These are phyloP conservation scores for Ophioderma brevispina DNA, from an alignment of 35 echinoderm and acorn worm species.

Conservation along the genomic window DNA sequence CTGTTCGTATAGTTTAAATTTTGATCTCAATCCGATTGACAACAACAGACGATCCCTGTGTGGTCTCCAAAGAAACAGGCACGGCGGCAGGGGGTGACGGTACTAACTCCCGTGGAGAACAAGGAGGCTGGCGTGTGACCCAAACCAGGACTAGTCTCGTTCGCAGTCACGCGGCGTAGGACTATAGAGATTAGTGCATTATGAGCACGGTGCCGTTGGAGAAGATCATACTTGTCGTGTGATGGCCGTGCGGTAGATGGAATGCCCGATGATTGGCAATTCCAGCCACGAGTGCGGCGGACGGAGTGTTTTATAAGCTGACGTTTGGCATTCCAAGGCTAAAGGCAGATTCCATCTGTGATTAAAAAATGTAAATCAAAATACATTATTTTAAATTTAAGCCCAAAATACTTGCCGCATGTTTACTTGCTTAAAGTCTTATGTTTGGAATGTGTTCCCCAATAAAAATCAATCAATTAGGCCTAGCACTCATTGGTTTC, in stretches of 20 bases:
- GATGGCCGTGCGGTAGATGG: constrained; percentile 1
- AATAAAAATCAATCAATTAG: too few relatives aligned
- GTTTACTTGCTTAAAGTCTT: too few relatives aligned
- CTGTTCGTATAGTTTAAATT: too few relatives aligned
- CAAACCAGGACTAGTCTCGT: not conserved
- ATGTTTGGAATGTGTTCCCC: too few relatives aligned
- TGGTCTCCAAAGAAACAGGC: constrained; percentile 38
- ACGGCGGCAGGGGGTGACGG: constrained; percentile 62
- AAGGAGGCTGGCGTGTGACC: constrained; percentile 17
- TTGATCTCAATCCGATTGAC: too few relatives aligned
- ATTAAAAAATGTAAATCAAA: not conserved
- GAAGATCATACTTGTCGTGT: not conserved
- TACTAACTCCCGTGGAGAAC: constrained; percentile 43
- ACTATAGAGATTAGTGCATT: constrained; percentile 54
- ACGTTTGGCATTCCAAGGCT: not conserved
- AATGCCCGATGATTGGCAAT: not conserved
- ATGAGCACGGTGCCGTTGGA: constrained; percentile 44
- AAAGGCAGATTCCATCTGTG: constrained; percentile 33
- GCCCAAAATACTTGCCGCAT: too few relatives aligned
- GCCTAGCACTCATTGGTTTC: too few relatives aligned
- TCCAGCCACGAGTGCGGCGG: not conserved
- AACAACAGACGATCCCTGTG: too few relatives aligned
- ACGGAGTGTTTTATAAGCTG: not conserved
- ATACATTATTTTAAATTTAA: too few relatives aligned
- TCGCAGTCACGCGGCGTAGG: constrained; percentile 7